Evolutionary conservation across 2,888 invertebrate species (phyloP), one percentile per base, ranked within the genome.

Genomic region (Stegana nigrithorax): DNA sequence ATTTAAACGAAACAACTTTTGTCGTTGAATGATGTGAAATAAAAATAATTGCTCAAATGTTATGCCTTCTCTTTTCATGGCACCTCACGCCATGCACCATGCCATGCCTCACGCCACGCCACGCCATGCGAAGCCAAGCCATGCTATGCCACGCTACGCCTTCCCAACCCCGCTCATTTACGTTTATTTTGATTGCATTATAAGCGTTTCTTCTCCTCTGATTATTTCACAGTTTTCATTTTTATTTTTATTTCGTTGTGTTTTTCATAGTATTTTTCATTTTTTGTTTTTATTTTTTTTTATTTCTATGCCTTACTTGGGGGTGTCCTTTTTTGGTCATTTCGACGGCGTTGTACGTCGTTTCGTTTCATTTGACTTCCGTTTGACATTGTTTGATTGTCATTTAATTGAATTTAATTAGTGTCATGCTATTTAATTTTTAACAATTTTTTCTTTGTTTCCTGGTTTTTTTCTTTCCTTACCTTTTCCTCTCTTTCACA

Each of bases 321-420:
- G 51, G 55, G n/a, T 62, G 36, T 42, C 42, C 47, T 60, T 59
- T 67, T 59, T 61, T 21, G 42, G 25, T 25, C 59, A 60, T 62
- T 63, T 69, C 70, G 61, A 67, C 63, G 64, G n/a, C n/a, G n/a
- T n/a, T n/a, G n/a, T 67, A 59, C 62, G 67, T 60, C 72, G 68
- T 65, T 62, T 66, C 59, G 67, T 67, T 70, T 70, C 72, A 60
- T 68, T 71, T 81, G 75, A 81, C 73, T 78, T 73, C 79, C 75
- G 81, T 73, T 82, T 81, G 81, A 83, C 83, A 80, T 76, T 81
- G 81, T 80, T 84, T 83, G 84, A 82, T 82, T 83, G 84, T 77
- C 78, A 75, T 84, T 84, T 82, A 84, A 84, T 82, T 82, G 83
- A 84, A 82, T 82, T 84, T 82, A 82, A 82, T 84, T 82, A 84